Evolutionary conservation across 2,113 vertebrate genomes (phyloP), one percentile per base, ranked within the genome.

Genomic region (Sinocyclocheilus rhinocerous): DNA sequence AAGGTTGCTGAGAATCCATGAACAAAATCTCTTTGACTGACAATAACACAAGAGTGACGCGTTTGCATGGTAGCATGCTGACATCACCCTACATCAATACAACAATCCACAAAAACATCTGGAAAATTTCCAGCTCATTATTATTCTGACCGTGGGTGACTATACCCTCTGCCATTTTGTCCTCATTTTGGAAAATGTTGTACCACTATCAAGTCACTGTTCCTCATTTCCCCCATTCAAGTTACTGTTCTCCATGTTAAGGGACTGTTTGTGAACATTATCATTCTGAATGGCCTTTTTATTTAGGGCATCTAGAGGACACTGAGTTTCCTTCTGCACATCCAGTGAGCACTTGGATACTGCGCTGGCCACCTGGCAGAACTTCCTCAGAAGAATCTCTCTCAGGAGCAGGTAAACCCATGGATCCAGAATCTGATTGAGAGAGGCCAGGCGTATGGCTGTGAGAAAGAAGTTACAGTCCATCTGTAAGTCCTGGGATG

Each of bases 371-470:
- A 98, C 93, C 88, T 98, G 95, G 86, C 96, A 96, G 91, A 96
- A 95, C 92, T 97, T 97, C 81, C 93, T 95, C 11, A 99, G 94
- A 6, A 99, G 94, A 88, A 99, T 98, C 93, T 97, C 97, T 85
- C 98, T 93, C 81, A 99, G 91, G 42, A 99, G 96, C 92, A 99
- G 92, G 89, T 99, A 99, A 85, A 99, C 96, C 98, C 98, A 99
- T 0, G 98, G 98, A 87, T 99, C 97, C 90, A 99, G 95, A 89
- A 99, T 99, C 93, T 99, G 98, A 93, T 99, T 99, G 8, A 99
- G 95, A 0, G 98, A 99, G 42, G 98, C 98, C 93, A 99, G 87
- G 78, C 97, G 97, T 86, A 99, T 96, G 0, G 96, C 96, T 0
- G 94, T 97, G 87, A 99, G 90, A 72, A 97, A 96, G 91, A 97